phyloP scores from a whole-genome alignment of 1,140 invertebrate genomes.

The Brachionus plicatilis region DNA sequence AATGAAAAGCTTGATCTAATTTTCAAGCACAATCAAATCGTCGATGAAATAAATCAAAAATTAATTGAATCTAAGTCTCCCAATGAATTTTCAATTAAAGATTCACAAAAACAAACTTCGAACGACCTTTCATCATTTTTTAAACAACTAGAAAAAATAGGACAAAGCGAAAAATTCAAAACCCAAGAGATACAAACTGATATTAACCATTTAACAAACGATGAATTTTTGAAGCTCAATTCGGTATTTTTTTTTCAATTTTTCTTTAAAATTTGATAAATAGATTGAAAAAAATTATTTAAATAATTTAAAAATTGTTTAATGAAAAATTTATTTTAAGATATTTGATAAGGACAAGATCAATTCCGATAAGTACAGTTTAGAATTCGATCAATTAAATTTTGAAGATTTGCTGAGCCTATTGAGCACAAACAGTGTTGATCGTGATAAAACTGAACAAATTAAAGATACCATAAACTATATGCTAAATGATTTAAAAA shows the following conservation, averaged over 20 bases:
- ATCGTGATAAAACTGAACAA: not conserved
- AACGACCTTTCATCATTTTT: not conserved
- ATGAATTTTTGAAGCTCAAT: not conserved
- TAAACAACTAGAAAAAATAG: not conserved
- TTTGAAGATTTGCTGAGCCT: not conserved
- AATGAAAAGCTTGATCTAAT: slow-evolving; percentile 29
- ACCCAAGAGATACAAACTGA: not conserved
- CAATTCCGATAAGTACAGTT: not conserved
- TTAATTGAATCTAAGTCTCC: not conserved
- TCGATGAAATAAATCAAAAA: slow-evolving; percentile 18
- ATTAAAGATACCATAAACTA: not conserved
- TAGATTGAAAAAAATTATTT: not conserved
- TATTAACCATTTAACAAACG: not conserved
- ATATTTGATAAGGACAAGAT: not conserved
- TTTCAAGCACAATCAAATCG: not conserved
- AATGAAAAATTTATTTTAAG: not conserved
- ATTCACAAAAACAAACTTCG: not conserved
- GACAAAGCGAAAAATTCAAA: not conserved
- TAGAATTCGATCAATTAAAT: not conserved
- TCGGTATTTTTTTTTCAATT: not conserved
- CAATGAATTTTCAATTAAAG: not conserved
- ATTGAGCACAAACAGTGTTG: not conserved
- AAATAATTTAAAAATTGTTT: not conserved
- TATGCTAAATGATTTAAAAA: not conserved
- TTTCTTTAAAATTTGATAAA: too few relatives aligned